Evolutionary conservation across 2,888 invertebrate species (phyloP).

Genomic region (Pollenia griseotomentosa): DNA sequence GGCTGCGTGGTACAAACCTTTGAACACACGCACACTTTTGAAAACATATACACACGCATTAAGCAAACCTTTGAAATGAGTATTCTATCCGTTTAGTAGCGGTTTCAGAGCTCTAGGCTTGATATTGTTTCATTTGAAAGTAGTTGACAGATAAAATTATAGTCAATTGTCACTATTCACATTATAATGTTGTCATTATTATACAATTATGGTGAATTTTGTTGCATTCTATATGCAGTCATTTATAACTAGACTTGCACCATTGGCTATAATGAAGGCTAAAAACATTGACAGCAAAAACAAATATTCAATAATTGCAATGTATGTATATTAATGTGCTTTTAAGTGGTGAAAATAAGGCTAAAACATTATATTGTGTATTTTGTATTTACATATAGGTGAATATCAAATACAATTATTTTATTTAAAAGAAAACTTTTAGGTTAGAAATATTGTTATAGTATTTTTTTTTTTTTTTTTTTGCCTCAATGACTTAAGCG

Average conservation of each 20-base stretch:
- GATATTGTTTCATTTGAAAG: constrained; percentile 57
- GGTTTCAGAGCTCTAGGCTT: constrained; percentile 41
- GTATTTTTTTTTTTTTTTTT: too few relatives aligned
- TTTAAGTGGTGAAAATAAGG: neutral
- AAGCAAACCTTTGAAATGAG: neutral
- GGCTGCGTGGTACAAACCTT: too few relatives aligned
- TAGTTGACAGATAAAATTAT: constrained; percentile 66
- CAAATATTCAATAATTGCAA: constrained; percentile 22
- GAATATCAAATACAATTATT: neutral
- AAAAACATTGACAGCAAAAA: neutral
- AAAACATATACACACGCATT: neutral
- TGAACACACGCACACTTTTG: neutral
- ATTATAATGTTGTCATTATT: constrained; percentile 62
- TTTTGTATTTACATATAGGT: neutral
- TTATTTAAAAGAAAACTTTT: too few relatives aligned
- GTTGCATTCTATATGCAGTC: constrained; percentile 14
- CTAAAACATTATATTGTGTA: neutral
- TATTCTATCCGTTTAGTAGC: constrained; percentile 51
- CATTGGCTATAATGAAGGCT: neutral
- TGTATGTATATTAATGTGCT: neutral
- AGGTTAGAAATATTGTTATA: too few relatives aligned
- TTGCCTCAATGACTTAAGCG: too few relatives aligned
- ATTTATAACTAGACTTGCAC: constrained; percentile 15
- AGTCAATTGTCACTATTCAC: constrained; percentile 63
- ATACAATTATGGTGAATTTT: constrained; percentile 61